Evolutionary conservation across 2,113 vertebrate species (phyloP), one percentile per base, ranked within the genome.

Genomic region (Megaleporinus macrocephalus): DNA sequence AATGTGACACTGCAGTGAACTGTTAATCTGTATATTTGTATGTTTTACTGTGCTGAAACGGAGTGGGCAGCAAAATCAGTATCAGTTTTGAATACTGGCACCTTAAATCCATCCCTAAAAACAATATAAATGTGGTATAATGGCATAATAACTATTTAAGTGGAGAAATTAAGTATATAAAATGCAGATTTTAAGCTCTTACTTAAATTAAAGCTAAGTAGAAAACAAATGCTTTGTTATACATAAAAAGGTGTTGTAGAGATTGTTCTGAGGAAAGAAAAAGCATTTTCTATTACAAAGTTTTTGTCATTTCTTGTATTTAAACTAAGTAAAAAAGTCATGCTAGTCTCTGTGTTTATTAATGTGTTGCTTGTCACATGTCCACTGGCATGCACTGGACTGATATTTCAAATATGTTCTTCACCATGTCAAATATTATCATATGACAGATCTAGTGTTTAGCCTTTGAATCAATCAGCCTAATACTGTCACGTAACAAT

Each of bases 401-500:
- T 83, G 72, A 74, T 82, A 63, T 80, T 78, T 74, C 49, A 69
- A 73, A 66, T 41, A 75, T 79, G 66, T 75, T 76, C 66, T 63
- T 49, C 26, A 41, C 65, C 72, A 83, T 59, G 80, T 71, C 30
- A 62, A 51, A 80, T 80, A 78, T 86, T 69, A 82, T 78, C 55
- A 81, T 65, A 78, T 86, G 86, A 87, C 78, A 63, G 71, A 81
- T 76, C 65, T 55, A 18, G 65, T 44, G 81, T 90, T 82, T 85
- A 86, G 82, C 84, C 83, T 90, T 86, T 87, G 73, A 77, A 85
- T 84, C 86, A 84, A 86, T 73, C 73, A 79, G 78, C 3, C 30
- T 85, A 83, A 90, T 90, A 88, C 86, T 44, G 79, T 90, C 89
- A 90, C 84, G 85, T 88, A 88, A 88, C 77, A 89, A 90, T 85